A percentile compares a stretch with the other conserved stretches of the same genome.
Conservation (phyloP, 2,797 vertebrate species). For the Apogon hyalosoma region DNA sequence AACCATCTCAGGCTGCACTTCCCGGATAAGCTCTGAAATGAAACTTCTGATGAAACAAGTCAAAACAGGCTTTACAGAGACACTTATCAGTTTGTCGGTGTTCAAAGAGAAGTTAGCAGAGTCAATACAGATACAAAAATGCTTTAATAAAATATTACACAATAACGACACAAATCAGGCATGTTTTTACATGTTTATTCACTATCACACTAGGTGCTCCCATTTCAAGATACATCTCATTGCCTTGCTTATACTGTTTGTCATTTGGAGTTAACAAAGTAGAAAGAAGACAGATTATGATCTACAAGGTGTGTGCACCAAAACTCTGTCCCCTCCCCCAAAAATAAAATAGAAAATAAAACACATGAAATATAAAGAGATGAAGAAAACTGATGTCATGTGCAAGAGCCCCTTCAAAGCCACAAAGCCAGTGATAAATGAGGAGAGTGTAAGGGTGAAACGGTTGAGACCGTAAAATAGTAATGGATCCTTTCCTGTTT, state of each 20-base stretch:
- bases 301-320: constrained; percentile 78
- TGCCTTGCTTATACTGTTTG: constrained; percentile 79
- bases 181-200: constrained; percentile 86
- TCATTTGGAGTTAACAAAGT: constrained; percentile 83
- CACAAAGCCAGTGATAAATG: constrained; percentile 58
- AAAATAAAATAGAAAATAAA: constrained; percentile 70
- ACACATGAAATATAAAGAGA: constrained; percentile 64
- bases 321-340: constrained; percentile 42
- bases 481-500: constrained; percentile 34
- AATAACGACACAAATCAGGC: constrained; percentile 28
- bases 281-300: constrained; percentile 84
- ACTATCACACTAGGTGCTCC: constrained; percentile 89
- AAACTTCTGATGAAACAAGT: constrained; percentile 40
- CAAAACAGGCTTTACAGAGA: constrained; percentile 36
- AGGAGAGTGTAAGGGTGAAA: constrained; percentile 43
- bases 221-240: constrained; percentile 84
- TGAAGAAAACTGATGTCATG: constrained; percentile 72
- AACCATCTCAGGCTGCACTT: constrained; percentile 35
- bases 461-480: constrained; percentile 18
- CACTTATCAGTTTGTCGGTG: not conserved
- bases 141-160: not conserved
- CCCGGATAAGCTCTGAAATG: constrained; percentile 35
- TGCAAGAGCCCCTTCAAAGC: constrained; percentile 74
- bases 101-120: not conserved
- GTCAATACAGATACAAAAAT: not conserved